Evolutionary conservation across 2,888 invertebrate genomes (phyloP).

Genomic region (Pammene fasciana): DNA sequence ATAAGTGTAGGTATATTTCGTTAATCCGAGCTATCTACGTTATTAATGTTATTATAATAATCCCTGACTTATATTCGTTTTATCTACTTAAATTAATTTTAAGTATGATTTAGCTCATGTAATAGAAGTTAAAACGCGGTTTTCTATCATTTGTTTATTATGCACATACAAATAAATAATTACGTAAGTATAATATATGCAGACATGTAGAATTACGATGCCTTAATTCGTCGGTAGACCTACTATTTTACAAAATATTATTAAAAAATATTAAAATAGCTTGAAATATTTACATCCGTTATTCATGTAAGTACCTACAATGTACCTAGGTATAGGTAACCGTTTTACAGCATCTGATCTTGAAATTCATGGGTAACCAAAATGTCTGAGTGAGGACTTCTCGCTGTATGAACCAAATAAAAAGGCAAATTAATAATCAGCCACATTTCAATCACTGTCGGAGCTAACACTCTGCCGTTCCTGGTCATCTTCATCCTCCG

Average conservation of each 20-base stretch:
- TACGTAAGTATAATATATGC: no score
- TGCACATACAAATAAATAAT: not conserved
- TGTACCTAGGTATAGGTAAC: no score
- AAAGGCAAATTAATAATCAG: not conserved
- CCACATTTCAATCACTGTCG: conserved; percentile 59
- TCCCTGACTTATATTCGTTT: not conserved
- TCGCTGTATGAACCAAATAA: not conserved
- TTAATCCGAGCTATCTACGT: conserved; percentile 13
- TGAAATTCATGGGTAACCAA: not conserved
- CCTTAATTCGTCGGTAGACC: not conserved
- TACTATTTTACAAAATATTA: not conserved
- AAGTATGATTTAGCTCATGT: not conserved
- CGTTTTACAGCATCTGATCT: no score
- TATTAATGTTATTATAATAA: not conserved
- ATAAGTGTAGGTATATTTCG: not conserved
- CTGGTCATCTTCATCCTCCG: conserved; percentile 61
- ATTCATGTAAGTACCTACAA: no score
- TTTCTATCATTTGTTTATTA: not conserved
- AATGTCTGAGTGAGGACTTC: not conserved
- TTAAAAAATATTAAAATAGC: not conserved
- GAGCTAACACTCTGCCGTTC: conserved; percentile 60
- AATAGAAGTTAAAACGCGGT: not conserved
- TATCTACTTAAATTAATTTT: conserved; percentile 21
- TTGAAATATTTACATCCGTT: no score
- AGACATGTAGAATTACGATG: conserved; percentile 9